Base-by-base conservation (phyloP, 2,797 vertebrate genomes). In the Loriculus beryllinus region DNA sequence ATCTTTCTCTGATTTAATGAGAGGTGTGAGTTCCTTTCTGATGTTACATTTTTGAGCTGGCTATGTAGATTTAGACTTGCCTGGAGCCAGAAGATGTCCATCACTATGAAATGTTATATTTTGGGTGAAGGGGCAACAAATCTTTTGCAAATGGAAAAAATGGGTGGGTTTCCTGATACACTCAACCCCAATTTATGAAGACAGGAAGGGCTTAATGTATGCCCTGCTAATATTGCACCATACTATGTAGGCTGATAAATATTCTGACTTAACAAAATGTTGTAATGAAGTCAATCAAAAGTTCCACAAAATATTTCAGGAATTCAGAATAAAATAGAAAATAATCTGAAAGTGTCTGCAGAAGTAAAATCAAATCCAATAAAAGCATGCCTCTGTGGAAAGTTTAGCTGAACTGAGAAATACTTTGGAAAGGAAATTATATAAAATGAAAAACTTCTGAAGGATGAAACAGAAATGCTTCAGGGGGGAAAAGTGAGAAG, bases 1-100 rank as follows among this genome's bases (percentile, higher is more conserved):
- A 88, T 86, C 59, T 63, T 79, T 8, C 84, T 92, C 83, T 90
- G 96, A 95, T 92, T 71, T 70, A 72, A 85, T 1, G 37, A 82
- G 86, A 94, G 77, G 90, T 75, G 88, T 39, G 86, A 95, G 77
- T 28, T 95, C 90, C 92, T 78, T 65, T 95, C 83, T 76, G 82
- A 93, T 82, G 70, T 65, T 84, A 23, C 33, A 3, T 60, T 92
- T 82, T 68, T 71, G 92, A 93, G 48, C 92, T 90, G 85, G 83
- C 83, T 86, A 1, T 59, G 70, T 52, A 13, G 69, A 79, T 89
- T 86, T 49, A 64, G 80, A 56, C 63, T 90, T 84, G 92, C 90
- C 91, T 64, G 81, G 70, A 92, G 92, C 77, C 74, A 90, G 69
- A 49, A 35, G 45, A 59, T 37, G 81, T 76, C 92, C 84, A 59